Evolutionary conservation across 2,113 vertebrate genomes (phyloP), one percentile per base, ranked within the genome.

Genomic region (Pelmatolapia mariae): DNA sequence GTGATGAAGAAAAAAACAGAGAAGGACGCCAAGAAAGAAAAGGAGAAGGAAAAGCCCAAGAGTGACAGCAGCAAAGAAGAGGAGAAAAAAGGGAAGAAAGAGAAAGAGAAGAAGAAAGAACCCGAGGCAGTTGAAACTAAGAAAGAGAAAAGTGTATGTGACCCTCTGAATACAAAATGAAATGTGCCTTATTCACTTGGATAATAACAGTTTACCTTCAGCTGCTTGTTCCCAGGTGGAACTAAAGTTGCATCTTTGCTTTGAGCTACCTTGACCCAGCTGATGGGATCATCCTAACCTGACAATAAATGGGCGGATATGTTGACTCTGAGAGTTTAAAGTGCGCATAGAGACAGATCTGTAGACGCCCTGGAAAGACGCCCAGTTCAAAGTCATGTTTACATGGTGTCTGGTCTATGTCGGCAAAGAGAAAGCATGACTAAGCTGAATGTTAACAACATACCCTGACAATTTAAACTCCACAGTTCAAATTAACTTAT

Each of bases 1-100:
- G 98, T 99, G 89, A 98, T 99, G 98, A 99, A 99, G 96, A 98
- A 99, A 96, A 99, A 99, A 81, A 97, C 97, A 3, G 99, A 99
- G 84, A 99, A 98, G 90, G 98, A 99, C 85, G 96, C 93, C 45
- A 97, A 97, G 87, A 99, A 98, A 10, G 97, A 98, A 54, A 98
- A 97, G 86, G 98, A 97, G 86, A 96, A 94, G 86, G 97, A 98
- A 89, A 99, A 98, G 87, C 95, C 97, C 96, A 98, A 94, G 85
- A 83, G 89, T 1, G 95, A 96, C 89, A 95, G 95, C 84, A 85
- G 92, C 85, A 96, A 94, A 81, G 95, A 96, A 81, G 95, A 96
- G 36, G 97, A 96, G 87, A 98, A 98, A 93, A 98, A 97, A 94
- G 96, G 89, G 95, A 98, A 94, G 97, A 98, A 96, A 96, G 98